These are phyloP conservation scores for Eugnorisma glareosa DNA, from an alignment of 2,888 invertebrate species.

Conservation along the genomic window DNA sequence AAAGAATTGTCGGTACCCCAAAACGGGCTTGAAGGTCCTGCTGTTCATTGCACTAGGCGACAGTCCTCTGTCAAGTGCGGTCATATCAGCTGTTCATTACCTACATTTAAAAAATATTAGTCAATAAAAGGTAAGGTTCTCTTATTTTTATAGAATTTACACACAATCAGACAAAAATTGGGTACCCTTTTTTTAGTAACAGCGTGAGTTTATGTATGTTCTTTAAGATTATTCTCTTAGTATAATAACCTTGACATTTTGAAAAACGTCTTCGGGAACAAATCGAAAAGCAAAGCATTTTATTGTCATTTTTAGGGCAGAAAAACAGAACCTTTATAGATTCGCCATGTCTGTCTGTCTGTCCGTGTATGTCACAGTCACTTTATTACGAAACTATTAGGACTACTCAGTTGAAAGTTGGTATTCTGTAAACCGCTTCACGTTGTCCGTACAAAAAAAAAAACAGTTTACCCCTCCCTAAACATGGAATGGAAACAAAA, in stretches of 20 bases:
- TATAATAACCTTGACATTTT: background rate
- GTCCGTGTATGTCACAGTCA: no score
- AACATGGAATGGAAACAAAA: no score
- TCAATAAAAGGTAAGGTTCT: background rate
- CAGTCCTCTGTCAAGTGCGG: background rate
- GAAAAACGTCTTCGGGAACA: background rate
- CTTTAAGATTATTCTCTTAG: background rate
- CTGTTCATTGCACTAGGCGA: background rate
- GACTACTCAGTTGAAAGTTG: no score
- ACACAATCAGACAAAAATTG: background rate
- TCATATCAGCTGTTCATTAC: background rate
- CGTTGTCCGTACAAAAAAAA: no score
- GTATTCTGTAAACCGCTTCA: no score
- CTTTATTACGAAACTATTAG: no score
- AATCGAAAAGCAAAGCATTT: background rate
- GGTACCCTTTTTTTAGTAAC: background rate
- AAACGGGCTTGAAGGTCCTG: background rate
- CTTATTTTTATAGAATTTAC: background rate
- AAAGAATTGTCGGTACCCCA: background rate
- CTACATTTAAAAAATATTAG: background rate
- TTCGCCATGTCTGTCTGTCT: no score
- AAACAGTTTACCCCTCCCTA: no score
- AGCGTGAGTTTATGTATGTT: background rate
- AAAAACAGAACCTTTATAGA: no score
- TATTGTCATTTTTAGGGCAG: background rate